Evolutionary conservation across 2,797 vertebrate genomes (phyloP).

Genomic region (Macropodus opercularis): DNA sequence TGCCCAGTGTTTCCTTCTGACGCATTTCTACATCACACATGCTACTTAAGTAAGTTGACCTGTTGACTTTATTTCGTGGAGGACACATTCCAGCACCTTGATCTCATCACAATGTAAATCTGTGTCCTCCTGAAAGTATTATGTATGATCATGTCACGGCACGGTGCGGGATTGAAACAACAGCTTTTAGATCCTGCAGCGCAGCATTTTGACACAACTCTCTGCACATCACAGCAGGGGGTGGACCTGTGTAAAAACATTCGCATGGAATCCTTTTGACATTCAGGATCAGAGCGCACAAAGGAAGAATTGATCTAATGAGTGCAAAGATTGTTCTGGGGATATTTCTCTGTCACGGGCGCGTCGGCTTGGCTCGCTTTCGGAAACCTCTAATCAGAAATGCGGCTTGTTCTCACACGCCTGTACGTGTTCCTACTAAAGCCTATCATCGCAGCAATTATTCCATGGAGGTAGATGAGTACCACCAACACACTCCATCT

Average conservation of each 20-base stretch:
- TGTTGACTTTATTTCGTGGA: constrained; percentile 16
- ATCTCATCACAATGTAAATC: constrained; percentile 1
- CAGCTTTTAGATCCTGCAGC: constrained; percentile 21
- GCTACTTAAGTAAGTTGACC: not conserved
- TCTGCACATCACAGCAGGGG: constrained; percentile 12
- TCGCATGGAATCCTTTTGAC: constrained; percentile 38
- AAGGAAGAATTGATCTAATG: constrained; percentile 54
- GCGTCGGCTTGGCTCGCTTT: constrained; percentile 39
- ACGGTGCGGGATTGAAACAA: constrained; percentile 1
- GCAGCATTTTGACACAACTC: constrained; percentile 18
- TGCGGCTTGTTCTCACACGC: constrained; percentile 65
- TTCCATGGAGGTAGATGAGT: constrained; percentile 61
- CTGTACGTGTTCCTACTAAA: constrained; percentile 59
- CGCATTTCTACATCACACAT: not conserved
- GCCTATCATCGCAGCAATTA: constrained; percentile 78
- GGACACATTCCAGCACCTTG: no score
- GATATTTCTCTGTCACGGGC: constrained; percentile 15
- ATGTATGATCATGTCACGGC: not conserved
- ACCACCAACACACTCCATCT: constrained; percentile 66
- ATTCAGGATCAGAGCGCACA: constrained; percentile 33
- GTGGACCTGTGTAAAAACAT: constrained; percentile 8
- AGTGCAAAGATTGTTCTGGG: constrained; percentile 29
- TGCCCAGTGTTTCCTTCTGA: not conserved
- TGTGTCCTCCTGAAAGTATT: constrained; percentile 11
- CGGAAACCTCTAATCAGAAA: constrained; percentile 58